Evolutionary conservation across 1,140 invertebrate species (phyloP), one percentile per base, ranked within the genome.

Genomic region (Zaprionus camerounensis): DNA sequence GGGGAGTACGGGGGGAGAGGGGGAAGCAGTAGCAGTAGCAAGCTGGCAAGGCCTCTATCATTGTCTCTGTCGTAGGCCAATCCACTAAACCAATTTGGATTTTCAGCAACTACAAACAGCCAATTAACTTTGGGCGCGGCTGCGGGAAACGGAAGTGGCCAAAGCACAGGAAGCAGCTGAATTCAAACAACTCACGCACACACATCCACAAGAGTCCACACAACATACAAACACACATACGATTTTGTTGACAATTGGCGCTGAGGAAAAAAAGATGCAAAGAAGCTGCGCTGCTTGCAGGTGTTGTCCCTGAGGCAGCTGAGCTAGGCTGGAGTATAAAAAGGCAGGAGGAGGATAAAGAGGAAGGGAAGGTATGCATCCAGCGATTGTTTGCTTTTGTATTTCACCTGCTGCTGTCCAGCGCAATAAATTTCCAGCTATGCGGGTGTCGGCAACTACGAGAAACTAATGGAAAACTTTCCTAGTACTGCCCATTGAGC

Each of bases 121-220:
- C 84, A 87, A 88, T 87, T 87, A 88, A 84, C 68, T 88, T 83
- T 71, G 78, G 81, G 57, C 65, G 65, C 53, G 68, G 62, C 46
- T 68, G 53, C 38, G 46, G 58, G 20, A 67, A 84, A 84, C 71
- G 78, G 68, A 87, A 84, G 71, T 81, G 62, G 65, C 65, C 56
- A 65, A 79, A 65, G 71, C 80, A 64, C 72, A 70, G 76, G 72
- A 71, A 82, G 64, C 71, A 65, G 67, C 66, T 74, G 34, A 65
- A 74, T 76, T 62, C 71, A 79, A 82, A 73, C 67, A 71, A 72
- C 44, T 34, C 56, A 20, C 22, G 13, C 2, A 46, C n/a, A 64
- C 36, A 31, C 51, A 63, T 6, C 55, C 55, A 59, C 24, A 70
- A 3, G 9, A 34, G 31, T 34, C 31, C 31, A 34, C 31, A 34